Evolutionary conservation across 2,888 invertebrate genomes (phyloP), one percentile per base, ranked within the genome.

Genomic region (Agonopterix subpropinquella): DNA sequence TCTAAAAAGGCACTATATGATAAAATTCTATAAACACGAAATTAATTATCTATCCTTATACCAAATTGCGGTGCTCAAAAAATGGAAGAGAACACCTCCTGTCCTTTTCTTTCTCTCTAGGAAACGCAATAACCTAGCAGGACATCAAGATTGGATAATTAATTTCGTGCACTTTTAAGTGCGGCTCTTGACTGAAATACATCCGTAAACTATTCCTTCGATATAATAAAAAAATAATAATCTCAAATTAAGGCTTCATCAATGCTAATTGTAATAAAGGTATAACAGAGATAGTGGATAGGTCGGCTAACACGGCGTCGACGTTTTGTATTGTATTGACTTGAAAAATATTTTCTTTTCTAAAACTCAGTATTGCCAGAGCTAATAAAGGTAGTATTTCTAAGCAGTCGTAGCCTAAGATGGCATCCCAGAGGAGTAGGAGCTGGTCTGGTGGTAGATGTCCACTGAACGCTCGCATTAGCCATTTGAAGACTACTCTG

Each of bases 391-490:
- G 92, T 48, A 98, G 89, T 39, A 98, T 93, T 80, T 98, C 97
- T 51, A 98, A 80, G 7, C 97, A 96, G 77, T 98, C 97, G 75
- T 96, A 97, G 3, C 97, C 98, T 9, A 98, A 89, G 53, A 91
- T 89, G 62, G 97, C 89, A 78, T 98, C 98, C 98, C 98, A 98
- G 10, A 98, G 88, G 42, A 95, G 92, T 2, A 98, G 86, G 1
- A 98, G 90, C 77, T 98, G 98, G 67, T 97, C 97, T 0, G 97
- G 97, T 0, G 96, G 95, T 45, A 98, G 87, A 70, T 97, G 97
- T 0, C 98, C 98, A 64, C 98, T 97, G 77, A 98, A 98, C 1
- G 96, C 98, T 56, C 98, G 90, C 93, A 98, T 98, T 44, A 98
- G 80, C 98, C 98, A 98, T 79, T 98, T 98, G 76, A 98, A 97